Conservation (phyloP, 2,797 vertebrate genomes). For the Lagodon rhomboides region DNA sequence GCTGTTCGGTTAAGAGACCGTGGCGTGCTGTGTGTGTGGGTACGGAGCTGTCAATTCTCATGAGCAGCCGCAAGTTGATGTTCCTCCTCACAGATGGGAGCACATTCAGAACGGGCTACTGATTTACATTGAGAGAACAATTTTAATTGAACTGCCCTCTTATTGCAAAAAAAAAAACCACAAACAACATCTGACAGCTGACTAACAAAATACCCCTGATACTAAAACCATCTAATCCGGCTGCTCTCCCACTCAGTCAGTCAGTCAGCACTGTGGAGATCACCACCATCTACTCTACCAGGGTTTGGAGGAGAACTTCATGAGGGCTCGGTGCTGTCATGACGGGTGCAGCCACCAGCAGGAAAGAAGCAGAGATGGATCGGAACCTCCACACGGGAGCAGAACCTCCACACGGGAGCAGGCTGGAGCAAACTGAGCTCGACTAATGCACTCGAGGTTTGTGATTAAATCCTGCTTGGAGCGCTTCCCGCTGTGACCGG, state of each 20-base stretch:
- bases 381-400: conserved; percentile 22
- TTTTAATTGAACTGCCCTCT: background rate
- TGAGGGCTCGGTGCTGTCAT: background rate
- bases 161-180: background rate
- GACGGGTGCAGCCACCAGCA: background rate
- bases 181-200: background rate
- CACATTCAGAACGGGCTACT: background rate
- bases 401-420: conserved; percentile 20
- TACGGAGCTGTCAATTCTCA: conserved; percentile 15
- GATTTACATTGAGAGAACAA: background rate
- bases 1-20: conserved; percentile 7
- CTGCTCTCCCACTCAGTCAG: no score
- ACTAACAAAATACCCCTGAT: background rate
- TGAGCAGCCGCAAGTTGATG: background rate
- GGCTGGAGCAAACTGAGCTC: conserved; percentile 40
- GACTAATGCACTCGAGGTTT: background rate
- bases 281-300: no score
- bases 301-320: background rate
- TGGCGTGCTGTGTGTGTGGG: background rate
- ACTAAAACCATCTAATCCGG: background rate
- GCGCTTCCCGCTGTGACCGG: background rate
- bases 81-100: conserved; percentile 20
- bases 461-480: background rate
- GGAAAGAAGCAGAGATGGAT: conserved; percentile 28
- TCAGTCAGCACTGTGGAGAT: no score